phyloP scores from a whole-genome alignment of 2,113 vertebrate species.

The Noctilio leporinus region DNA sequence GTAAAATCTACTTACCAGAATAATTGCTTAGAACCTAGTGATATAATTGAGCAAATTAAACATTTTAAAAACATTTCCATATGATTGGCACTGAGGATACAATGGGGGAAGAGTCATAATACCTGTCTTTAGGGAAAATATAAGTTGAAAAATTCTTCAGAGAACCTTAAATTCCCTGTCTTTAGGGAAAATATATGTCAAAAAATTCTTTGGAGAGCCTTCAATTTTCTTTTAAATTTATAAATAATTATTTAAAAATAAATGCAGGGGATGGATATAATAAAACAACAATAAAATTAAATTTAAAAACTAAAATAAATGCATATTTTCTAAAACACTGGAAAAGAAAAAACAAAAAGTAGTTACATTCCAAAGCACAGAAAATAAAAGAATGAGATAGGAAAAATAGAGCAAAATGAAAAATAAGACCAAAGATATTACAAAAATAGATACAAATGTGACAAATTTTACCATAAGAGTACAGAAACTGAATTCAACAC shows the following conservation, averaged over 20 bases:
- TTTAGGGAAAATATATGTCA: background rate
- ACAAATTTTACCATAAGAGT: background rate
- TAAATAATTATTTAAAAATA: background rate
- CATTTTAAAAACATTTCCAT: background rate
- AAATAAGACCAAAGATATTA: background rate
- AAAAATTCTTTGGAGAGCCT: background rate
- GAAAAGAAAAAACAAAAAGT: background rate
- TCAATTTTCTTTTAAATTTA: background rate
- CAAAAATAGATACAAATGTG: background rate
- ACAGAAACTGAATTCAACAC: background rate
- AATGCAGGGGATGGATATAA: too few species aligned
- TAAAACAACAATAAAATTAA: too few species aligned
- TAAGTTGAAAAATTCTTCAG: background rate
- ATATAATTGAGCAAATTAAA: background rate
- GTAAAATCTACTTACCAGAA: background rate
- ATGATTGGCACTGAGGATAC: background rate
- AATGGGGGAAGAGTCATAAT: background rate
- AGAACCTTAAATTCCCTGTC: background rate
- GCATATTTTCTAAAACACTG: background rate
- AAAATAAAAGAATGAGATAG: background rate
- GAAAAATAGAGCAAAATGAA: background rate
- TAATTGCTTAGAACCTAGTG: background rate
- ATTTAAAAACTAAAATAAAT: too few species aligned
- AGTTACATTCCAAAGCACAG: background rate
- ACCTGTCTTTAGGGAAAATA: background rate